Percentiles rank a stretch among this genome's conserved stretches.
phyloP scores from a whole-genome alignment of 2,888 invertebrate genomes.

The Tipula lateralis region DNA sequence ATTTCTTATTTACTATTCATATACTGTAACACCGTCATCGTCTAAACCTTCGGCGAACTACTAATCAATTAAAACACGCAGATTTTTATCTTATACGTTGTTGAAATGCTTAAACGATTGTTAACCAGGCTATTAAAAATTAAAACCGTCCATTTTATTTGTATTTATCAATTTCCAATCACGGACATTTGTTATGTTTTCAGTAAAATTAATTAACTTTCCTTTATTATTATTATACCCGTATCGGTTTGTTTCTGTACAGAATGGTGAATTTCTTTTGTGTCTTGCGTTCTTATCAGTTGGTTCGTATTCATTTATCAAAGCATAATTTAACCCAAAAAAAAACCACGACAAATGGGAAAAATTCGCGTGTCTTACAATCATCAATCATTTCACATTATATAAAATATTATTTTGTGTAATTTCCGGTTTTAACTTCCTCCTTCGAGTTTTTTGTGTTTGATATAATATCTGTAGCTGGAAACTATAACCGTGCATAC shows the following conservation, averaged over 20 bases:
- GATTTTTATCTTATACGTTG: too few species aligned
- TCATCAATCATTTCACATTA: neutral
- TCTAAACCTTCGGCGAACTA: too few species aligned
- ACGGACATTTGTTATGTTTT: neutral
- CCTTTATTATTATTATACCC: neutral
- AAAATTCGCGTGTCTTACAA: neutral
- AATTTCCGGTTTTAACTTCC: neutral
- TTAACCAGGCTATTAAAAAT: neutral
- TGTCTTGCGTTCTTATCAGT: neutral
- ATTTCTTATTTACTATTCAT: too few species aligned
- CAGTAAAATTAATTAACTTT: neutral
- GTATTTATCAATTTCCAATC: neutral
- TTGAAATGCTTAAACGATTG: neutral
- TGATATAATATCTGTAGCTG: neutral
- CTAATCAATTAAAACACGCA: too few species aligned
- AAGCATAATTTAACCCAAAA: neutral
- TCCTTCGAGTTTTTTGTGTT: neutral
- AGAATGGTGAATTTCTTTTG: neutral
- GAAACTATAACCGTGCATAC: neutral
- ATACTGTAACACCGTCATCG: too few species aligned
- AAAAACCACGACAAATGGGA: neutral
- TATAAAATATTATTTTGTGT: neutral
- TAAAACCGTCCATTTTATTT: neutral
- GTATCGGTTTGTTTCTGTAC: neutral
- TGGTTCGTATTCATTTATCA: neutral